Evolutionary conservation across 2,797 vertebrate species (phyloP), one percentile per base, ranked within the genome.

Genomic region (Gallinago solitaria): DNA sequence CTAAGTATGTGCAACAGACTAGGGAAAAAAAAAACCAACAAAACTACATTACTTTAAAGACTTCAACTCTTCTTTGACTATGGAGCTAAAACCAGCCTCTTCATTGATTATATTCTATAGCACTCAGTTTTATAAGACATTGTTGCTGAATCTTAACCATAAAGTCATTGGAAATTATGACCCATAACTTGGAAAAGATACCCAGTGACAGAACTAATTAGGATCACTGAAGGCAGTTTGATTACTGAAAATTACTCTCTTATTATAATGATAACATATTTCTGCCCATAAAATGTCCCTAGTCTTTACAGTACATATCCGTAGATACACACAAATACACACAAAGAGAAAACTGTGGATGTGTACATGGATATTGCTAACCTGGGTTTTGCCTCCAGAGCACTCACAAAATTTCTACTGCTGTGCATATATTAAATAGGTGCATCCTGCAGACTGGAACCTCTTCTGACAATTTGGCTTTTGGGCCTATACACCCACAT

Each of bases 11-110:
- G 25, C 19, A 75, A 75, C 10, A 35, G 39, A 83, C 16, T 28
- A 19, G 1, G 21, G 17, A 39, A n/a, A 23, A 39, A 2, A 1
- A 48, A 8, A 23, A 43, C 4, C 7, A 39, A 39, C 4, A 43
- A 16, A 43, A 43, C 12, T 53, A 33, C 11, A 11, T 50, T 67
- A 33, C 7, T 67, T 68, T 39, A 61, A 68, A 68, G 21, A 57
- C 11, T 47, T 68, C 43, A 74, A 21, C 21, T 39, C 24, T 59
- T 41, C 30, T 56, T 56, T 74, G 68, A 41, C 57, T 75, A 11
- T 35, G 30, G 25, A 20, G 9, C 12, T 51, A 64, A 30, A 57
- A 20, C 25, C 30, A 75, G 9, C 3, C 23, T 13, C 30, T 75
- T 61, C 37, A 53, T 47, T 69, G 83, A 51, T 51, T 64, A n/a